phyloP scores from a whole-genome alignment of 2,888 invertebrate species.

The Lasioglossum zephyrum region DNA sequence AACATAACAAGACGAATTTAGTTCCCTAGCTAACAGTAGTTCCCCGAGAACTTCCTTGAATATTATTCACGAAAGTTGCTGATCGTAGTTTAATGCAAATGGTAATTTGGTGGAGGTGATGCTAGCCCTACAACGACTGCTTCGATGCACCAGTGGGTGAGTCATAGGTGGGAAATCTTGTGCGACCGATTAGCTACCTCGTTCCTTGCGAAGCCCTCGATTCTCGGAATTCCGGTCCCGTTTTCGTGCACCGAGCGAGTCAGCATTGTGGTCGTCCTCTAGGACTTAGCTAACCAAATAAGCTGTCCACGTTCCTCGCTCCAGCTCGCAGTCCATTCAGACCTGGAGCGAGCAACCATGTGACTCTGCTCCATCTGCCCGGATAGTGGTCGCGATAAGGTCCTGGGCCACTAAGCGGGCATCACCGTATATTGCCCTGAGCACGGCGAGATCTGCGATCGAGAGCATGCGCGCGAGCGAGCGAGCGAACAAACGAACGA shows the following conservation, averaged over 20 bases:
- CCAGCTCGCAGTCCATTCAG: background rate
- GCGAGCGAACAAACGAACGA: slow-evolving; percentile 29
- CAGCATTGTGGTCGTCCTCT: background rate
- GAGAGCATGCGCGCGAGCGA: slow-evolving; percentile 66
- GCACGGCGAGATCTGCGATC: slow-evolving; percentile 65
- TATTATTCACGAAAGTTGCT: background rate
- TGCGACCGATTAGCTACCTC: background rate
- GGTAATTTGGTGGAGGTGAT: background rate
- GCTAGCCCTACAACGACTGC: background rate
- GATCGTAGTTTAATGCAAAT: no score
- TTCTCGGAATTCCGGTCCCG: background rate
- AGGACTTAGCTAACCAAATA: background rate
- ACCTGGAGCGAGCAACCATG: background rate
- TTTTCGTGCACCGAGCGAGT: background rate
- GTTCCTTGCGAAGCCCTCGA: background rate
- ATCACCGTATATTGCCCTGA: slow-evolving; percentile 43
- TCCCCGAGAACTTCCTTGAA: no score
- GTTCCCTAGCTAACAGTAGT: no score
- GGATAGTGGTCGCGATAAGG: slow-evolving; percentile 7
- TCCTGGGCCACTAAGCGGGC: background rate
- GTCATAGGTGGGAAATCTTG: background rate
- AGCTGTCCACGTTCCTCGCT: slow-evolving; percentile 3
- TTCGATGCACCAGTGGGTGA: background rate
- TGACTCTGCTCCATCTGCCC: background rate
- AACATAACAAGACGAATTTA: no score